Base-by-base conservation (phyloP, 2,113 vertebrate genomes). In the Salvelinus namaycush region DNA sequence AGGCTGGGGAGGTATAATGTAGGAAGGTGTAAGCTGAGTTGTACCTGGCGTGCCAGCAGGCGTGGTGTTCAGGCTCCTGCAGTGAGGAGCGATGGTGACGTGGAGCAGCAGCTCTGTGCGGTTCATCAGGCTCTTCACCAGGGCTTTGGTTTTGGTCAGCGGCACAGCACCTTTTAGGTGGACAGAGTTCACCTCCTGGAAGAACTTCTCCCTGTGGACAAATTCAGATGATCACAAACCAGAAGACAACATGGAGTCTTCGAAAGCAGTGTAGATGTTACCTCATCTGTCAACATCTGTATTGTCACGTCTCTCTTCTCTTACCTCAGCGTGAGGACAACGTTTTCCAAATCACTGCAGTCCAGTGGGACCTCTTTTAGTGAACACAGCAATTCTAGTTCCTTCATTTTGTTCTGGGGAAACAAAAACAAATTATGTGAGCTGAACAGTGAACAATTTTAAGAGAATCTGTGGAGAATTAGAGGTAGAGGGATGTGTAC, bases 101-200 rank as follows among this genome's bases (percentile, higher is more conserved):
- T 99, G 98, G 13, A 99, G 73, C 57, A 99, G 87, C 59, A 99
- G 91, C 86, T 99, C 98, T 0, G 98, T 96, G 75, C 98, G 95
- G 89, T 99, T 99, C 96, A 98, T 98, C 82, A 99, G 83, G 84
- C 97, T 99, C 90, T 96, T 99, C 60, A 99, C 96, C 51, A 99
- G 84, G 0, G 94, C 90, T 91, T 97, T 98, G 0, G 97, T 99
- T 89, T 99, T 99, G 24, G 93, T 93, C 80, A 99, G 89, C 3
- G 95, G 94, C 60, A 94, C 91, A 26, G 76, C 93, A 49, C 92
- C 93, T 83, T 92, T 97, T 79, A 95, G 94, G 76, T 93, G 89
- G 49, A 95, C 87, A 27, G 93, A 94, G 88, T 95, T 98, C 70
- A 98, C 96, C 76, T 99, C 98, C 69, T 99, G 98, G 74, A 97